A percentile compares a stretch with the other conserved stretches of the same genome.
These are phyloP conservation scores for Tetanocera ferruginea DNA, from an alignment of 2,888 invertebrate species.

Conservation along the genomic window DNA sequence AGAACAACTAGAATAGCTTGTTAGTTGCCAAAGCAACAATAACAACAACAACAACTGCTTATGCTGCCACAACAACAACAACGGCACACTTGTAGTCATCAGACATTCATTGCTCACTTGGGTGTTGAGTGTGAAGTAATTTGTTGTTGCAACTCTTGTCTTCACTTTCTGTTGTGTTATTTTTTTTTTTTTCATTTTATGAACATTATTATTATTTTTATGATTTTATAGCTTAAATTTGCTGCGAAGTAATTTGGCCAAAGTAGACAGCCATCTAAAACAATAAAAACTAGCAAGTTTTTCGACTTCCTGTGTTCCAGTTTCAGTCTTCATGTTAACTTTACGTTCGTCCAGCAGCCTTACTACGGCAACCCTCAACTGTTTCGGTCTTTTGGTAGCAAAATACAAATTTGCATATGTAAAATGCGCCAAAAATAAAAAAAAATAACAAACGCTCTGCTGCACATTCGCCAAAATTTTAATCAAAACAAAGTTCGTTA, in stretches of 20 bases:
- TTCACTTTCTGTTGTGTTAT: conserved; percentile 23
- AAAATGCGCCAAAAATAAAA: not conserved
- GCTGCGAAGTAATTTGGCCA: conserved; percentile 31
- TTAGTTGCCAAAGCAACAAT: not conserved
- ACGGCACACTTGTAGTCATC: conserved; percentile 17
- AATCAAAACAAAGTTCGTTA: conserved; percentile 32
- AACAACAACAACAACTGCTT: conserved; percentile 18
- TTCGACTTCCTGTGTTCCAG: conserved; percentile 17
- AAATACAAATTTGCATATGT: conserved; percentile 27
- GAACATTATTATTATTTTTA: conserved; percentile 21
- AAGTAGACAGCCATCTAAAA: conserved; percentile 2
- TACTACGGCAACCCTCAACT: no score
- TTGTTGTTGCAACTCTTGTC: conserved; percentile 5
- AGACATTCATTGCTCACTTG: conserved; percentile 40
- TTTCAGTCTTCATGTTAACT: not conserved
- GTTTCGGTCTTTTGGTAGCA: no score
- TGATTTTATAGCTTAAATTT: conserved; percentile 31
- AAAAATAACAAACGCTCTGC: not conserved
- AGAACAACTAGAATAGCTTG: not conserved
- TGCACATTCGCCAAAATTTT: conserved; percentile 17
- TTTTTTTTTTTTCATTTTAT: not conserved
- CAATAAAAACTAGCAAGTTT: not conserved
- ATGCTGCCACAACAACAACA: not conserved
- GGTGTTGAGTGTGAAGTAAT: conserved; percentile 8
- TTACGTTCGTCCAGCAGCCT: not conserved